phyloP scores from a whole-genome alignment of 2,797 vertebrate species.

The Gorsachius magnificus region DNA sequence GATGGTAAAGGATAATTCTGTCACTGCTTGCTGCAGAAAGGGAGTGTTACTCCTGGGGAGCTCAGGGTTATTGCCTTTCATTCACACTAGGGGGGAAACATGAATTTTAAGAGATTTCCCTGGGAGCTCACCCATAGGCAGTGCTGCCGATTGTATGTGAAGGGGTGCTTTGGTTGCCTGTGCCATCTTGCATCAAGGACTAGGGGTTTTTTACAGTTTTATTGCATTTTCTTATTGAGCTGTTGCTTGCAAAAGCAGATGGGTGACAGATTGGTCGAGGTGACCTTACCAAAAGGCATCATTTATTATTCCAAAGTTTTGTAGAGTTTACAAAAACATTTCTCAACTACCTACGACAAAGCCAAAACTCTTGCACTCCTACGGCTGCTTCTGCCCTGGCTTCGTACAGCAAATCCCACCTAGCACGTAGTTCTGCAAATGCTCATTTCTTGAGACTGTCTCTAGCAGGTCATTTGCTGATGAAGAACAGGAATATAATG shows the following conservation, averaged over 20 bases:
- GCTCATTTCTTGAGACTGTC: not conserved
- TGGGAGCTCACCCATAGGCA: fast-evolving
- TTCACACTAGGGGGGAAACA: fast-evolving
- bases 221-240: not conserved
- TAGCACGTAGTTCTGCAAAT: not conserved
- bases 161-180: not conserved
- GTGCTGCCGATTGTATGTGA: fast-evolving
- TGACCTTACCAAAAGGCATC: not conserved
- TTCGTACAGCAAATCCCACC: not conserved
- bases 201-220: not conserved
- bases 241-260: not conserved
- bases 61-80: not conserved
- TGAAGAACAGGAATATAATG: not conserved
- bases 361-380: not conserved
- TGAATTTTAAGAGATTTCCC: not conserved
- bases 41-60: fast-evolving
- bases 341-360: not conserved
- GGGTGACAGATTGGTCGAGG: not conserved
- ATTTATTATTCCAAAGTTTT: not conserved
- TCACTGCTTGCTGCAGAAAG: not conserved
- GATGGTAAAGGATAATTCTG: not conserved
- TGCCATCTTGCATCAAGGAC: not conserved
- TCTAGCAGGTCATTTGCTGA: not conserved
- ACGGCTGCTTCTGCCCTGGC: not conserved
- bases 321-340: not conserved